phyloP scores from a whole-genome alignment of 2,888 invertebrate genomes.

The Operophtera brumata region DNA sequence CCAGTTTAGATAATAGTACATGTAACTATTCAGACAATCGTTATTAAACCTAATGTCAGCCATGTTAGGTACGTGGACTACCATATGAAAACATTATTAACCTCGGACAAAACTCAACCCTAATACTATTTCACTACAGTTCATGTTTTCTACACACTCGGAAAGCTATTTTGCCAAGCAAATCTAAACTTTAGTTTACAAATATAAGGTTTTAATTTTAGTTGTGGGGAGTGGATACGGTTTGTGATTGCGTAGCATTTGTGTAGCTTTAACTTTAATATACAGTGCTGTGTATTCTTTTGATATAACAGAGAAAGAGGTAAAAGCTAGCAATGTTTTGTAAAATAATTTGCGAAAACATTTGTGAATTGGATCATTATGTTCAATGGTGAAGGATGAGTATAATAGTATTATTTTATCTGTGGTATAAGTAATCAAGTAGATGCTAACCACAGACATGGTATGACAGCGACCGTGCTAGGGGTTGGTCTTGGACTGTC shows the following conservation, averaged over 20 bases:
- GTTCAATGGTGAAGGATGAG: not conserved
- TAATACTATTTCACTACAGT: slow-evolving; percentile 30
- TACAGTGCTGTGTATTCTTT: slow-evolving; percentile 27
- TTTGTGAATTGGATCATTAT: not conserved
- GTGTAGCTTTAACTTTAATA: slow-evolving; percentile 36
- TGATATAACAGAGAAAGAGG: slow-evolving; percentile 12
- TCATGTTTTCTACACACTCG: slow-evolving; percentile 18
- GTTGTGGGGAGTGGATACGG: slow-evolving; percentile 3
- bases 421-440: too few relatives aligned
- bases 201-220: slow-evolving; percentile 8
- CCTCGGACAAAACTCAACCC: slow-evolving; percentile 38
- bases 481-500: too few relatives aligned
- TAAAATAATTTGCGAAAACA: slow-evolving; percentile 1
- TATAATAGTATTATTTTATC: too few relatives aligned
- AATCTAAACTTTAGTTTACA: slow-evolving; percentile 18
- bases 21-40: slow-evolving; percentile 37
- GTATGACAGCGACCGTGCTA: too few relatives aligned
- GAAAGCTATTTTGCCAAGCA: not conserved
- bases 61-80: slow-evolving; percentile 25
- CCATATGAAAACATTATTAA: slow-evolving; percentile 34
- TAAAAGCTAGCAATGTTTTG: slow-evolving; percentile 19
- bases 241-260: slow-evolving; percentile 20
- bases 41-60: slow-evolving; percentile 32
- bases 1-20: too few relatives aligned
- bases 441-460: too few relatives aligned